Base-by-base conservation (phyloP, 2,888 invertebrate species). In the Pherbina coryleti region DNA sequence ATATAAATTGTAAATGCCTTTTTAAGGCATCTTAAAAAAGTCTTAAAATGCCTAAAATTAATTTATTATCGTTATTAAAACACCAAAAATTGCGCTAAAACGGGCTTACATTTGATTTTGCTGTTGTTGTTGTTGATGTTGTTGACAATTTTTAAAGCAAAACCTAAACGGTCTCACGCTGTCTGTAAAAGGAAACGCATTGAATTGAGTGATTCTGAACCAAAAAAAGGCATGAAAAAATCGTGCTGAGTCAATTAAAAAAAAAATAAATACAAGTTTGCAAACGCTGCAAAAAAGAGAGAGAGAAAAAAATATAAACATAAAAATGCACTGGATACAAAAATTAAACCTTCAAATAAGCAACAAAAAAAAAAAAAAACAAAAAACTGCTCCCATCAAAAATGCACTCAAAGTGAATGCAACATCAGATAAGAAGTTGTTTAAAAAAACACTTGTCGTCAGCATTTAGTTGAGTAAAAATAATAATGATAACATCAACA, bases 41-140 rank as follows among this genome's bases (percentile, higher is more conserved):
- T 44, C 44, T 14, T 44, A 11, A 44, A 44, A 44, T 44, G 44
- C 44, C 11, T 3, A 44, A 37, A 44, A 44, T 7, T 44, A 44
- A 44, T 44, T 44, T 44, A 44, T 44, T 44, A 44, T 44, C 1
- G 44, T 44, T 44, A 44, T 44, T 44, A 44, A 44, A 44, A 44
- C 3, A 11, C 37, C 44, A 44, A 44, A 44, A 44, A 44, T 44
- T 44, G 44, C 14, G 44, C 44, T 14, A 44, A 44, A 44, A 44
- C 44, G 44, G 14, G 44, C 44, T 44, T 11, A 11, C 1, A 2
- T 44, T 44, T 44, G 44, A 11, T 44, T 19, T 9, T 53, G 14
- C 11, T 53, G 7, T 49, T 53, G 53, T 70, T 70, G 51, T 53
- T 53, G 53, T 51, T 51, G 17, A 49, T 49, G 19, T 69, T 69